Evolutionary conservation across 2,888 invertebrate genomes (phyloP).

Genomic region (Eupithecia exiguata): DNA sequence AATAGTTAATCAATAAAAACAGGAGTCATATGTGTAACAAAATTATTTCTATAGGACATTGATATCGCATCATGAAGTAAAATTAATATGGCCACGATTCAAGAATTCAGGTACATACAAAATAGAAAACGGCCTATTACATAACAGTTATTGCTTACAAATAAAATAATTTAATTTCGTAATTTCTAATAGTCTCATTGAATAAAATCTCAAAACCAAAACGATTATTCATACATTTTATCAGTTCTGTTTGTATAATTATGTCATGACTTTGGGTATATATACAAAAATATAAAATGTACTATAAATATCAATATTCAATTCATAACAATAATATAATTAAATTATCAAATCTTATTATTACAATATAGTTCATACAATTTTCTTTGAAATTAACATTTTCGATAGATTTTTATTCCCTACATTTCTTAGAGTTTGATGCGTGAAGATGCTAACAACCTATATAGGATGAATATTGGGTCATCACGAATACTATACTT

Average conservation of each 20-base stretch:
- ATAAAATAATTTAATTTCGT: conserved; percentile 77
- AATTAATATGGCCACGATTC: conserved; percentile 81
- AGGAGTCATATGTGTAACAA: conserved; percentile 73
- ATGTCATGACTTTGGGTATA: conserved; percentile 66
- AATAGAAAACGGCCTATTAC: conserved; percentile 72
- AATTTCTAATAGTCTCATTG: conserved; percentile 76
- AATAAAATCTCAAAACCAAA: conserved; percentile 74
- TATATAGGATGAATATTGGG: conserved; percentile 55
- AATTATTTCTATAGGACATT: conserved; percentile 64
- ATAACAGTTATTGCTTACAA: conserved; percentile 69
- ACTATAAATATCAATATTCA: conserved; percentile 53
- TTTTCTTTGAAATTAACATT: conserved; percentile 12
- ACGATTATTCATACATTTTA: conserved; percentile 55
- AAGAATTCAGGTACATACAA: conserved; percentile 82
- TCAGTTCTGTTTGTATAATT: conserved; percentile 64
- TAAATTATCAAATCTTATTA: conserved; percentile 57
- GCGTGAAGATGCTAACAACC: conserved; percentile 40
- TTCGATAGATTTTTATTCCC: conserved; percentile 19
- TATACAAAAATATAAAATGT: conserved; percentile 73
- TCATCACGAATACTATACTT: conserved; percentile 55
- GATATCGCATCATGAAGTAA: conserved; percentile 61
- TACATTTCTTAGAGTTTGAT: conserved; percentile 21
- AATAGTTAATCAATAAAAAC: conserved; percentile 70
- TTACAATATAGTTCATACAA: conserved; percentile 44
- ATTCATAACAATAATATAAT: conserved; percentile 64